Base-by-base conservation (phyloP, 37 sponge, comb jelly and placozoan species). In the Lycopodina hypogea region DNA sequence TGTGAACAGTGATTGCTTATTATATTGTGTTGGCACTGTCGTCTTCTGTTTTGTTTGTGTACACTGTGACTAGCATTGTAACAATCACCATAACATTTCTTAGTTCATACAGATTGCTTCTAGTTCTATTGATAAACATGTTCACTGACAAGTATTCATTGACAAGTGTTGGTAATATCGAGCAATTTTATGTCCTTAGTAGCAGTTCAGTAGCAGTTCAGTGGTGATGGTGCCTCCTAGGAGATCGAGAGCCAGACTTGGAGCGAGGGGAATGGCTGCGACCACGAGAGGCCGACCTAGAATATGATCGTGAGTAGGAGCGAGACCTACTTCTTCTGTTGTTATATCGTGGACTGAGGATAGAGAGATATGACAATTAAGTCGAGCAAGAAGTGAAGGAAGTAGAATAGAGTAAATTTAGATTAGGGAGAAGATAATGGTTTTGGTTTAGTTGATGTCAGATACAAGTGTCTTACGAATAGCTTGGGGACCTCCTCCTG, bases 231-330 rank as follows among this genome's bases (percentile, higher is more conserved):
- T 41, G 30, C 3, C 75, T 76, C 23, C 81, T 58, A 52, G 61
- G 76, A 7, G 87, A 87, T 38, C 42, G 57, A 24, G 78, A 69
- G 32, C 79, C 57, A 4, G 84, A 84, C 28, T 56, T 53, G 9
- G 77, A 83, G 19, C 77, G 72, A 9, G 41, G 56, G 40, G 35
- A 53, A 45, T 12, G 4, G 48, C 48, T 45, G 48, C 18, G 78
- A 67, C 24, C 79, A 45, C 7, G 77, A 9, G 48, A 45, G 9
- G 9, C 8, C 4, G 48, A 45, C 48, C 48, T 45, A 30, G 75
- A 75, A n/a, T 42, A 55, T 22, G 78, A 84, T 12, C 60, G 48
- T 30, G 78, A 75, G 30, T 63, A 56, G 56, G 83, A 82, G 22
- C 68, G 75, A 42, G 78, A 78, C 19, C 53, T 68, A 53, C 56